Base-by-base conservation (phyloP, 2,888 invertebrate genomes). In the Ellobium chinense region DNA sequence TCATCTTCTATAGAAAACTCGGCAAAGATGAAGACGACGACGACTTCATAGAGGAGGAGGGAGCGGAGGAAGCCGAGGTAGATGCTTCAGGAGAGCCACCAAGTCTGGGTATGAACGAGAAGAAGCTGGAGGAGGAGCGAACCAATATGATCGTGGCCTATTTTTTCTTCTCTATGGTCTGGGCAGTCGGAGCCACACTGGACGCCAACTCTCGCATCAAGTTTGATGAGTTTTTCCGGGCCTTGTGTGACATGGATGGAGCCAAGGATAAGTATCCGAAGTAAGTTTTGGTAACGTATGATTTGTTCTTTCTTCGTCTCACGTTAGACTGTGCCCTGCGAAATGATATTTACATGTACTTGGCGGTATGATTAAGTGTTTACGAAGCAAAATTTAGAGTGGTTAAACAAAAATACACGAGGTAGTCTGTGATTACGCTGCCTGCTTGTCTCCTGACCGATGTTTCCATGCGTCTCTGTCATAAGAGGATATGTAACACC, bases 131-230 rank as follows among this genome's bases (percentile, higher is more conserved):
- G 3, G 92, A 92, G 77, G 92, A 92, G 77, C 83, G 90, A 70
- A 89, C 91, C 4, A 90, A 89, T 86, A 91, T 92, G 91, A 78
- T 92, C 29, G 87, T 92, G 21, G 87, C 89, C 72, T 90, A 92
- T 80, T 93, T 93, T 87, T 85, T 92, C 66, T 92, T 93, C 83
- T 90, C 92, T 7, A 78, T 92, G 4, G 91, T 93, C n/a, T 93
- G 93, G 93, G 91, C 92, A 1, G 84, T 92, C 24, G 92, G 91
- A 0, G 91, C 89, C 14, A 88, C 89, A 1, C 86, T 93, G 3
- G 92, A 92, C 58, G 87, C 88, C 34, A 88, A 88, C 69, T 92
- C 92, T 0, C 82, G 91, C 7, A 78, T 91, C 75, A 92, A 91
- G 86, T 92, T 92, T 89, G 91, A 92, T 74, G 92, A 91, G 80